Percentiles rank a stretch among this genome's conserved stretches.
phyloP scores from a whole-genome alignment of 2,888 invertebrate species.

The Polymixis lichenea region DNA sequence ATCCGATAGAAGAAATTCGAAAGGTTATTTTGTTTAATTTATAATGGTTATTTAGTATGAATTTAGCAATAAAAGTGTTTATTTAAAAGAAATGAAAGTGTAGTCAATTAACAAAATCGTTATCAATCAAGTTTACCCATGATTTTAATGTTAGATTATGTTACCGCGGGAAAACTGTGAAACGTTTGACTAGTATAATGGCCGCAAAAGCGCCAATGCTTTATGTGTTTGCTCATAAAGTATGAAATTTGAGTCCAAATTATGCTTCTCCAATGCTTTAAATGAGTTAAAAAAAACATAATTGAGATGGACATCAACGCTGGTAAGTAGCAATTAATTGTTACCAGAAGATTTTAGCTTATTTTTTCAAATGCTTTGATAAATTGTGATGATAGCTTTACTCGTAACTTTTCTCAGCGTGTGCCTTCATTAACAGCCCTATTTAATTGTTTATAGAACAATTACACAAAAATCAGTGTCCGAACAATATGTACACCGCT shows the following conservation, averaged over 20 bases:
- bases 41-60: slow-evolving; percentile 54
- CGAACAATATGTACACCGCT: slow-evolving; percentile 22
- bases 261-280: slow-evolving; percentile 74
- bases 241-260: slow-evolving; percentile 78
- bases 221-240: slow-evolving; percentile 84
- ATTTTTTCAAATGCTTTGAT: slow-evolving; percentile 63
- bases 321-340: slow-evolving; percentile 79
- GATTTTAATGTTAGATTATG: slow-evolving; percentile 66
- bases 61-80: slow-evolving; percentile 60
- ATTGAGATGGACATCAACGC: slow-evolving; percentile 89
- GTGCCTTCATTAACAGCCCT: slow-evolving; percentile 37
- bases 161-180: slow-evolving; percentile 89
- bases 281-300: slow-evolving; percentile 75
- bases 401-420: slow-evolving; percentile 63
- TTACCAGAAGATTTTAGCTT: slow-evolving; percentile 49
- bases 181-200: slow-evolving; percentile 89
- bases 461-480: slow-evolving; percentile 32
- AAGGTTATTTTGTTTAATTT: slow-evolving; percentile 68
- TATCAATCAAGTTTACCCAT: slow-evolving; percentile 53
- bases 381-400: slow-evolving; percentile 64
- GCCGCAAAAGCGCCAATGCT: slow-evolving; percentile 90
- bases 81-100: slow-evolving; percentile 58
- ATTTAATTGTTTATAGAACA: slow-evolving; percentile 34
- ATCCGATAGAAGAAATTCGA: slow-evolving; percentile 60
- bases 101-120: slow-evolving; percentile 53